These are phyloP conservation scores for Lissonota sp. DNA, from an alignment of 2,888 invertebrate genomes.

Conservation along the genomic window DNA sequence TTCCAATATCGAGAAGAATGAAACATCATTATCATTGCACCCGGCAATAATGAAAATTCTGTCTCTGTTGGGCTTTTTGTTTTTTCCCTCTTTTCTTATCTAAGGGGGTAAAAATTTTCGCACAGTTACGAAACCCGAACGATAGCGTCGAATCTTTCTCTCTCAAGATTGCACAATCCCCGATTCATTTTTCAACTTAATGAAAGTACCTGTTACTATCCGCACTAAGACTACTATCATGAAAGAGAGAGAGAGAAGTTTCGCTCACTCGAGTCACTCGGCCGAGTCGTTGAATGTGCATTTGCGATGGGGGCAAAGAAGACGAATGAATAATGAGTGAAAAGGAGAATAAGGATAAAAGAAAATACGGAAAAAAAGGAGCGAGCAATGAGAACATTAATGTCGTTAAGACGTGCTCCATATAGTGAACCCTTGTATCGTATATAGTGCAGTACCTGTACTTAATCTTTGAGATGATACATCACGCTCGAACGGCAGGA, in stretches of 20 bases:
- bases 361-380: constrained; percentile 35
- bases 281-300: constrained; percentile 18
- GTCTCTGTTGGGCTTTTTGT: too few species aligned
- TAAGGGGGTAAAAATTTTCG: too few species aligned
- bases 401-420: constrained; percentile 13
- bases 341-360: constrained; percentile 45
- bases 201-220: too few species aligned
- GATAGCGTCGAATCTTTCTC: too few species aligned
- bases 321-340: constrained; percentile 46
- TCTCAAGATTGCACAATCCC: too few species aligned
- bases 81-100: too few species aligned
- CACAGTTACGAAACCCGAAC: too few species aligned
- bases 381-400: constrained; percentile 36
- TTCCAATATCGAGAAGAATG: too few species aligned
- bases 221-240: too few species aligned
- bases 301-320: background rate
- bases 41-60: too few species aligned
- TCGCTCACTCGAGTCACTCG: constrained; percentile 52
- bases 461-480: constrained; percentile 59
- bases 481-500: constrained; percentile 52
- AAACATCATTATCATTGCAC: too few species aligned
- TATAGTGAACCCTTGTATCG: background rate
- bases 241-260: constrained; percentile 4
- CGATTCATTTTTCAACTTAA: too few species aligned
- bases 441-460: constrained; percentile 32